Evolutionary conservation across 2,888 invertebrate genomes (phyloP), one percentile per base, ranked within the genome.

Genomic region (Ornithoptera priamus): DNA sequence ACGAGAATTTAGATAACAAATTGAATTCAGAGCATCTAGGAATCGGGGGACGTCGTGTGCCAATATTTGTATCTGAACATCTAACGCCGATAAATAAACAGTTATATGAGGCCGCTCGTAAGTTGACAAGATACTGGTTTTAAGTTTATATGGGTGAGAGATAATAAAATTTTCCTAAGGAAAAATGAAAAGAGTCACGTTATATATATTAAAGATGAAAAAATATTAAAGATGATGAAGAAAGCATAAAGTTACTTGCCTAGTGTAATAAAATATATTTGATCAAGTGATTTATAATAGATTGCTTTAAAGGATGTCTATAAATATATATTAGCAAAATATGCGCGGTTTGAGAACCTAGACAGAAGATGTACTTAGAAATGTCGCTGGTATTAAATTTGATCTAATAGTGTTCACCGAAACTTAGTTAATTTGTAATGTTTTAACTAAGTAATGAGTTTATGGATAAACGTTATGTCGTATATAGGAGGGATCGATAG

Each of bases 61-160:
- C 59, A 58, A 1, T 58, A 58, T 58, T 58, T 24, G 22, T 58
- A 20, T 22, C 58, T 58, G 24, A 58, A 58, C 58, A 58, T 24
- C 58, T 58, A 58, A 15, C 22, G 15, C 58, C 22, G 10, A 24
- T 24, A 24, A 58, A 58, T 24, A 58, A 58, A 20, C 1, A 22
- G 10, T 15, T 58, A 15, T 24, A 58, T 58, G 58, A 24, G 4
- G 59, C 30, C 5, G 59, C 59, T 17, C 36, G 59, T 30, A 60
- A 60, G n/a, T 12, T 4, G n/a, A 30, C 59, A 30, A 30, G 36
- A 60, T 7, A 24, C 24, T 1, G 24, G 12, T 12, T 20, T 12
- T 22, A 58, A 58, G 7, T 60, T 36, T 60, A n/a, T 60, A 17
- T 60, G 30, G 59, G 59, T 60, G 6, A 15, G 59, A 18, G 36